phyloP scores from a whole-genome alignment of 2,888 invertebrate species.

The Peribatodes rhomboidaria region DNA sequence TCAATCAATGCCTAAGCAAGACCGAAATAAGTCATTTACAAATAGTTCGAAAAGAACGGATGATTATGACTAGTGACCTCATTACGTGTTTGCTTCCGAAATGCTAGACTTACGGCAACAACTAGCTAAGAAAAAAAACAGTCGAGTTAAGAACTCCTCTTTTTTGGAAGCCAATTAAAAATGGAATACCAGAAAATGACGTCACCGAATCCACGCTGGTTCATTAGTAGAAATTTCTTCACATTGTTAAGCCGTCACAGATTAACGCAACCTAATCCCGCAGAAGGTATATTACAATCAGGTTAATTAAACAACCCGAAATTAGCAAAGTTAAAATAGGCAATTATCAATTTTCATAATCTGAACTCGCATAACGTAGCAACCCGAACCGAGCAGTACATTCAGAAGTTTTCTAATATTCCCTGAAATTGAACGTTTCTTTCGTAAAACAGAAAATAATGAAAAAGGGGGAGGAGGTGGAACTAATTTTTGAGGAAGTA shows the following conservation, averaged over 20 bases:
- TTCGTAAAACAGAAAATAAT: constrained; percentile 45
- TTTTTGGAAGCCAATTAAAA: no score
- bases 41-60: no score
- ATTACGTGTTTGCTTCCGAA: no score
- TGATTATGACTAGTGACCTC: no score
- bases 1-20: no score
- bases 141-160: no score
- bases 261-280: constrained; percentile 18
- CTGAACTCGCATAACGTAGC: constrained; percentile 10
- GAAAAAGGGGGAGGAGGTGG: constrained; percentile 29
- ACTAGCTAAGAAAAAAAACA: no score
- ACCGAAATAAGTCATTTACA: no score
- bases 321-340: constrained; percentile 33
- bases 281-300: constrained; percentile 9
- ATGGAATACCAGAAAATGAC: no score
- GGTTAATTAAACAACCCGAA: constrained; percentile 23
- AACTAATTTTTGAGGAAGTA: constrained; percentile 47
- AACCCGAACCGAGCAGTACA: constrained; percentile 21
- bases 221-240: no score
- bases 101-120: no score
- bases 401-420: constrained; percentile 39
- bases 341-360: constrained; percentile 36
- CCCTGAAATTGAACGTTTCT: constrained; percentile 43
- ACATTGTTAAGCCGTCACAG: constrained; percentile 2
- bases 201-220: no score